phyloP scores from a whole-genome alignment of 2,888 invertebrate genomes.

The Synergus itoensis region DNA sequence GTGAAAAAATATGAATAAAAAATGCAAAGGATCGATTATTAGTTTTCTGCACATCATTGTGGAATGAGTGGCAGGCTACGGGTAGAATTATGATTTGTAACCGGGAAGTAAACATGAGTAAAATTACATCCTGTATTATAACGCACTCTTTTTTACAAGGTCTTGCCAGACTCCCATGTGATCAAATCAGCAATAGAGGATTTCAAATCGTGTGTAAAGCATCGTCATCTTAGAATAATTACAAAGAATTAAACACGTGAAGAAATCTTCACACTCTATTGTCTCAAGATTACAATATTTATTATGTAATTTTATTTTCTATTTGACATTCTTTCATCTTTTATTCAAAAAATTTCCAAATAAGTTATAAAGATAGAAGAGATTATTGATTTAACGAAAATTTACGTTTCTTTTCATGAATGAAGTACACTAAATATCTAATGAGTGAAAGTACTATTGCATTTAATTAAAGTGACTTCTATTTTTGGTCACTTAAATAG shows the following conservation, averaged over 20 bases:
- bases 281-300: constrained; percentile 29
- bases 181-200: neutral
- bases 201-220: neutral
- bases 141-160: constrained; percentile 54
- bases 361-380: neutral
- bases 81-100: constrained; percentile 30
- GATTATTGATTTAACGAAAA: neutral
- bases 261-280: constrained; percentile 29
- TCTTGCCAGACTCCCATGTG: constrained; percentile 39
- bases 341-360: neutral
- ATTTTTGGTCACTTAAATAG: neutral
- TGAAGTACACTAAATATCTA: constrained; percentile 27
- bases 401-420: constrained; percentile 19
- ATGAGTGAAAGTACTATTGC: constrained; percentile 33
- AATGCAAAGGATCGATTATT: neutral
- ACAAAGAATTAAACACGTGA: neutral
- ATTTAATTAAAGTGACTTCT: constrained; percentile 25
- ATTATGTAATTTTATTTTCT: constrained; percentile 12
- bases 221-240: neutral
- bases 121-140: constrained; percentile 56
- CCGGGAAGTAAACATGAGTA: constrained; percentile 48
- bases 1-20: too few species aligned
- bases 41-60: constrained; percentile 45
- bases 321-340: neutral
- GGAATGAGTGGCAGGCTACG: neutral